Evolutionary conservation across 2,888 invertebrate genomes (phyloP), one percentile per base, ranked within the genome.

Genomic region (Arge pagana): DNA sequence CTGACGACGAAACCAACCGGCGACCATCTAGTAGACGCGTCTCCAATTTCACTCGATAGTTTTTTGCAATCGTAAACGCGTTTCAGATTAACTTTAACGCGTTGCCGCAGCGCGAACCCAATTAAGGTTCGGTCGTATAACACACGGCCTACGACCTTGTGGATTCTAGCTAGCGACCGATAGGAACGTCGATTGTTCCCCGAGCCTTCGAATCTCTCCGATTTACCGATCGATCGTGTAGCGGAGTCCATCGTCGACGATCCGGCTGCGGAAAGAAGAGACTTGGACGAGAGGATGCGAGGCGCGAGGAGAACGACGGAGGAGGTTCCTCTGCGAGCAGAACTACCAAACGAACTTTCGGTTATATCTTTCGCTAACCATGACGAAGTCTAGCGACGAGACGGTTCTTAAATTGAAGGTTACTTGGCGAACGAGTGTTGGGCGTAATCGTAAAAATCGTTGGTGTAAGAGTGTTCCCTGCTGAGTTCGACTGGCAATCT

Each of bases 51-150:
- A 63, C 59, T 67, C 67, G 70, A 70, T 71, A 68, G 68, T 71
- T 74, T 74, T 72, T 71, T 72, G 69, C 68, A 63, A 68, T 73
- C 74, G 68, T 74, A 72, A 74, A 74, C 64, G 68, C 62, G 63
- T 60, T 61, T 61, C 60, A 56, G 64, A 70, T 72, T 71, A 69
- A 70, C 70, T 68, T 65, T 61, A 55, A 54, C 62, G 62, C 59
- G 55, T 63, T 54, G 52, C 40, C 51, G 49, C 45, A 26, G 55
- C 53, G 50, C 55, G 59, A 66, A 68, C 58, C 65, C 64, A 67
- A 67, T 68, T 67, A 65, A 65, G 60, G 58, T 54, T 37, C 55
- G 58, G 53, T 60, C 61, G 57, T 65, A 66, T 63, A 61, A 61
- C 53, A 54, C 45, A 53, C 56, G 58, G 52, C 58, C 64, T 56